Base-by-base conservation (phyloP, 2,113 vertebrate genomes). In the Orthochromis indermauri region DNA sequence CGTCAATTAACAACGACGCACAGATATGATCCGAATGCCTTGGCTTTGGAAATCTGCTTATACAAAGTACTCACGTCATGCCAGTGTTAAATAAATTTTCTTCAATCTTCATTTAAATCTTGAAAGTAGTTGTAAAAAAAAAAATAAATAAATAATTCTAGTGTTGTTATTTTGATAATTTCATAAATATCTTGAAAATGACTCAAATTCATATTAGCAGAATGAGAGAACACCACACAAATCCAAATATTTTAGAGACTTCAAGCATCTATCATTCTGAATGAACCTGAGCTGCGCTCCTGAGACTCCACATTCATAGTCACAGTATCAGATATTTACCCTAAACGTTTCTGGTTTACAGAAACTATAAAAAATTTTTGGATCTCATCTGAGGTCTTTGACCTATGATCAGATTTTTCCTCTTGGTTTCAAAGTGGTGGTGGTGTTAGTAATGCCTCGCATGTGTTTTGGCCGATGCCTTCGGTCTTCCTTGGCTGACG, bases 401-500 rank as follows among this genome's bases (percentile, higher is more conserved):
- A 49, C 71, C 10, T 49, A 45, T 8, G 71, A 45, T 45, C 24
- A 76, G 42, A 28, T 49, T 31, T 76, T 47, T 76, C 24, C 71
- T 49, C 24, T 7, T 76, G 26, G 16, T 78, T 78, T 49, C 21
- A 31, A 49, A 49, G 42, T 49, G 71, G 31, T 7, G 16, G 24
- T 47, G 45, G 71, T 49, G 71, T 78, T 31, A 49, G 71, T 28
- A 47, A 47, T 47, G 14, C 40, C 40, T 76, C 4, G 4, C 40
- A 1, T 11, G 68, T 57, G 26, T 28, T 33, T 66, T 66, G 71
- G 42, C 66, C 2, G 13, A 73, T 61, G 24, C 14, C 4, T 42
- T 40, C 31, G 5, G 0, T 26, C 19, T 45, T 26, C 3, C 10
- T 59, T 8, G 53, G 54, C 40, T 1, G 2, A 35, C 6, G 1